Evolutionary conservation across 2,113 vertebrate genomes (phyloP).

Genomic region (Phyllopteryx taeniolatus): DNA sequence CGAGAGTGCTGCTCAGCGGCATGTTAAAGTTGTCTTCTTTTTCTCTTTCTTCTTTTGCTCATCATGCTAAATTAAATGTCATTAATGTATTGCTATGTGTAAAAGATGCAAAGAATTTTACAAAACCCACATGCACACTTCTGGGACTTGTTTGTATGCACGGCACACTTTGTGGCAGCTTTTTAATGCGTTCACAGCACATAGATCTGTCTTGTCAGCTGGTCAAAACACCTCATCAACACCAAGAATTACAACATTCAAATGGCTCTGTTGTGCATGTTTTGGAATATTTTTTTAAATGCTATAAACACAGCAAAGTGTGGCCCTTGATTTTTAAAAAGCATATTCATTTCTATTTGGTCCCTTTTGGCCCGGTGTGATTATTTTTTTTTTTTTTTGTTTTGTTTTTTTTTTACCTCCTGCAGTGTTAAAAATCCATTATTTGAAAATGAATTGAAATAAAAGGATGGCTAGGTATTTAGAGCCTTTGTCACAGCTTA

Average conservation of each 20-base stretch:
- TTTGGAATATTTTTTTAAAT: not conserved
- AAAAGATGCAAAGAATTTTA: not conserved
- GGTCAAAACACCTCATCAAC: not conserved
- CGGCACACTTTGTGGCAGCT: not conserved
- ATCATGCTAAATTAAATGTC: not conserved
- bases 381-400: not conserved
- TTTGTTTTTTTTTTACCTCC: no score
- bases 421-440: not conserved
- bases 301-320: not conserved
- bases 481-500: not conserved
- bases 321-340: not conserved
- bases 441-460: not conserved
- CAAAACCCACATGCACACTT: not conserved
- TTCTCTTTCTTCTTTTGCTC: not conserved
- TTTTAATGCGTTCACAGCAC: not conserved
- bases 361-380: not conserved
- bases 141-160: not conserved
- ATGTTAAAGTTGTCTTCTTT: conserved; percentile 2
- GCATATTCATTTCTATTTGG: not conserved
- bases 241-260: not conserved
- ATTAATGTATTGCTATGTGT: not conserved
- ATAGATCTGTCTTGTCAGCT: not conserved
- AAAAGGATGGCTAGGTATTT: not conserved
- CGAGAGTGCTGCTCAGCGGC: conserved; percentile 1
- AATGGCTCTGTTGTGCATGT: not conserved